These are phyloP conservation scores for Chromobotia macracanthus DNA, from an alignment of 2,797 vertebrate species.

Conservation along the genomic window DNA sequence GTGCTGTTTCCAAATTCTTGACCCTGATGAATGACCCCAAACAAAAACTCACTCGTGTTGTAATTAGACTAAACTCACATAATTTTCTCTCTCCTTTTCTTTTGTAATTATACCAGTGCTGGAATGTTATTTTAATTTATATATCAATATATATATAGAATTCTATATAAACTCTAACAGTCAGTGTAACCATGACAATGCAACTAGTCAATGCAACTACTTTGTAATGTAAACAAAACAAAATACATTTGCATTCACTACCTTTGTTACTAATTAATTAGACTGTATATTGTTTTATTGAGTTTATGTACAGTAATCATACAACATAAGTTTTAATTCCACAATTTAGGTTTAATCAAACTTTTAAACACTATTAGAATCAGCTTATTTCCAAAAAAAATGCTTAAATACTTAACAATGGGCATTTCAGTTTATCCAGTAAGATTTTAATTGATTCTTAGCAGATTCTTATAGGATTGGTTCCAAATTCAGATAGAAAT, in stretches of 20 bases:
- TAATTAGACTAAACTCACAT: conserved; percentile 43
- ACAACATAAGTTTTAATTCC: not conserved
- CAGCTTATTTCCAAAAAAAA: too few relatives aligned
- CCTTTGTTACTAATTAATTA: too few relatives aligned
- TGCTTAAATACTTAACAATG: too few relatives aligned
- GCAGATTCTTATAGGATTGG: not conserved
- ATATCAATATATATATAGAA: conserved; percentile 6
- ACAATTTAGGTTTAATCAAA: too few relatives aligned
- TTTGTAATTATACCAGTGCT: not conserved
- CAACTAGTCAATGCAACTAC: not conserved
- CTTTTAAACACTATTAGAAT: not conserved
- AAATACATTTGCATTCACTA: not conserved
- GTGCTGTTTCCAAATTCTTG: conserved; percentile 48
- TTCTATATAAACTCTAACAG: conserved; percentile 31
- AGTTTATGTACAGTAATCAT: too few relatives aligned
- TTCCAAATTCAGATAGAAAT: conserved; percentile 35
- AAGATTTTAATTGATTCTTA: not conserved
- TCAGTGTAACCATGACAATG: not conserved
- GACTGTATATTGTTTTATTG: too few relatives aligned
- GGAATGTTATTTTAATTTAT: conserved; percentile 29
- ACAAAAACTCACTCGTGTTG: conserved; percentile 39
- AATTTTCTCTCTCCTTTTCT: not conserved
- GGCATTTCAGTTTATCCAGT: too few relatives aligned
- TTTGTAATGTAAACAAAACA: not conserved
- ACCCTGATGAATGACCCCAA: conserved; percentile 50